A percentile compares a stretch with the other conserved stretches of the same genome.
Conservation (phyloP, 1,140 invertebrate species). For the Drosophila nigromelanica region DNA sequence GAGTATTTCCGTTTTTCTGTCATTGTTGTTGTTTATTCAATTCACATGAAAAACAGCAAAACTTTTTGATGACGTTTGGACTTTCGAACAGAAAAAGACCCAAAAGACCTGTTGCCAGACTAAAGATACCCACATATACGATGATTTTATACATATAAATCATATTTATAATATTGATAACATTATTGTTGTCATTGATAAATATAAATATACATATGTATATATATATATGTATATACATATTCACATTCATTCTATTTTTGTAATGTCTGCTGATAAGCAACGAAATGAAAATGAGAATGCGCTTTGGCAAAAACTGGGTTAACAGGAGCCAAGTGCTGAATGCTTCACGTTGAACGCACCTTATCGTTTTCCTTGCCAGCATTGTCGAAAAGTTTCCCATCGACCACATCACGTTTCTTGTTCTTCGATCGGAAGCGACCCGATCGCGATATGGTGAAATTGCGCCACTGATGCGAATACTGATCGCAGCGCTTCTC, state of each 20-base stretch:
- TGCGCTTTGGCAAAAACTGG: not conserved
- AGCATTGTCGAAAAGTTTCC: constrained; percentile 67
- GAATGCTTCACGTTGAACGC: constrained; percentile 4
- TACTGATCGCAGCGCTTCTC: constrained; percentile 79
- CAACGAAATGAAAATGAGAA: constrained; percentile 13
- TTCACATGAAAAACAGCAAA: constrained; percentile 38
- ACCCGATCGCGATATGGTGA: constrained; percentile 79
- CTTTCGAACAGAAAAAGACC: constrained; percentile 26
- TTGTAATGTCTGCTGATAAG: constrained; percentile 19
- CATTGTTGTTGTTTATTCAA: constrained; percentile 32
- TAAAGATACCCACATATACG: constrained; percentile 17
- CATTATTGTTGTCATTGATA: constrained; percentile 37
- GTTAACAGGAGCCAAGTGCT: not conserved
- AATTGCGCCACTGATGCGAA: constrained; percentile 79
- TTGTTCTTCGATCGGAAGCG: constrained; percentile 81
- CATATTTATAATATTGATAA: constrained; percentile 30
- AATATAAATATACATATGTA: constrained; percentile 12
- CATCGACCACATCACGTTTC: constrained; percentile 78
- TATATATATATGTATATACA: not conserved
- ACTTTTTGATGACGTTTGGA: constrained; percentile 18
- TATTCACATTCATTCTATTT: constrained; percentile 30
- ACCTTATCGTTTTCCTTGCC: constrained; percentile 65
- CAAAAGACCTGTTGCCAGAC: constrained; percentile 44
- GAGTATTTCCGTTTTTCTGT: constrained; percentile 61
- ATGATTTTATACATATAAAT: constrained; percentile 23